Evolutionary conservation across 53 echinoderm and acorn worm species (phyloP), one percentile per base, ranked within the genome.

Genomic region (Temnopleurus reevesii): DNA sequence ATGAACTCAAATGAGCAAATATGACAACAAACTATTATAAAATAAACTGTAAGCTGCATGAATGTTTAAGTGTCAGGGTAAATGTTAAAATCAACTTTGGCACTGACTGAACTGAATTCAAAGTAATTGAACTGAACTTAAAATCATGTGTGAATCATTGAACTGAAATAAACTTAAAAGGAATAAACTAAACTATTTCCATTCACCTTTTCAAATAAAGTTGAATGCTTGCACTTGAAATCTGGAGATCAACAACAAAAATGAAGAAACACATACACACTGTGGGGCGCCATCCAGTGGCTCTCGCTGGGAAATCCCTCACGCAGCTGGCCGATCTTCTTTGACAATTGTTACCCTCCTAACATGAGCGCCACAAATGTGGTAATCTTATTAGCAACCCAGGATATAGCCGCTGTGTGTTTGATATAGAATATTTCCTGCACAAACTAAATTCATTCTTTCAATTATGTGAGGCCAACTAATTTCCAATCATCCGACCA

Each of bases 381-480:
- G 85, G 60, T 85, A 85, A 85, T 85, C 85, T 8, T 41, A 59
- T 85, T 85, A 85, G 56, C 45, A 24, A 12, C 12, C 26, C 85
- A 85, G 85, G 85, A 85, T 85, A 59, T 25, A 18, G 58, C 85
- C 59, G 85, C 85, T 85, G 85, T 59, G 85, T 45, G 59, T 21
- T 23, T 47, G 58, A 58, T 59, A 85, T 85, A 43, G 85, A 85
- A 85, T 85, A 85, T 60, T 85, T 85, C 85, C 85, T 85, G 85
- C 55, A 33, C 53, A 29, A n/a, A 21, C 19, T 35, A 82, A 82
- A 82, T 82, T 54, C 82, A 82, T 35, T 55, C 53, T 51, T 31
- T 82, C 56, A 53, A 34, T 54, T 31, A 64, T 19, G 82, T 27
- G 28, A 77, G 28, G 79, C 49, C 79, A 46, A 49, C 79, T 49